Evolutionary conservation across 2,888 invertebrate genomes (phyloP).

Genomic region (Gari tellinella): DNA sequence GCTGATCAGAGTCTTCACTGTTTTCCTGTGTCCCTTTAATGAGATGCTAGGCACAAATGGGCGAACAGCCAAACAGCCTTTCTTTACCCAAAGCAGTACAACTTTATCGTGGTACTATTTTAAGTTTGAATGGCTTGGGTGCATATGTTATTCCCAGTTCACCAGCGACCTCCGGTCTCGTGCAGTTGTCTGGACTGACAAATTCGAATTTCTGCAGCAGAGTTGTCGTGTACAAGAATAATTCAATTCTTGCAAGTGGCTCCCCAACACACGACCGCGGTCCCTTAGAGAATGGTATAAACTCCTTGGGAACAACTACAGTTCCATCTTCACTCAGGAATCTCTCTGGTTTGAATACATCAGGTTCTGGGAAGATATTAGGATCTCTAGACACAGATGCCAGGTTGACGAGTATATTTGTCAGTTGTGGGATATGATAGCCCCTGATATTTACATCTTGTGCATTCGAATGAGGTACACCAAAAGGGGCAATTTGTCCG

Average conservation of each 20-base stretch:
- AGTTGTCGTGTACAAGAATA: constrained; percentile 44
- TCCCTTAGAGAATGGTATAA: constrained; percentile 42
- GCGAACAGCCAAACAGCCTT: no score
- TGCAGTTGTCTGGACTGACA: neutral
- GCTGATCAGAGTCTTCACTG: no score
- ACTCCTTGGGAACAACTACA: constrained; percentile 26
- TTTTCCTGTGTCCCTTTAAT: no score
- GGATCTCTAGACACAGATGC: constrained; percentile 42
- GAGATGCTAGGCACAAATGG: no score
- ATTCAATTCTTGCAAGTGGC: constrained; percentile 44
- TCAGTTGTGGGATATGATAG: constrained; percentile 34
- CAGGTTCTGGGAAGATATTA: constrained; percentile 31
- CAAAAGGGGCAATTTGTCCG: constrained; percentile 32
- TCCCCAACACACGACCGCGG: constrained; percentile 50
- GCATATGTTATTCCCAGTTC: constrained; percentile 35
- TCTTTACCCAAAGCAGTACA: no score
- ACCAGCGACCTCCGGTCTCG: constrained; percentile 17
- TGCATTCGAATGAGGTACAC: constrained; percentile 36
- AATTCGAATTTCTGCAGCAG: constrained; percentile 39
- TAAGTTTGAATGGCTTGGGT: constrained; percentile 20
- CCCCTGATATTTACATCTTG: constrained; percentile 35
- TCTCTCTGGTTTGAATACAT: constrained; percentile 37
- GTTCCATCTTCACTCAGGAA: constrained; percentile 23
- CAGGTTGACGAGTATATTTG: constrained; percentile 30
- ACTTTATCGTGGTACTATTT: no score